Base-by-base conservation (phyloP, 2,113 vertebrate genomes). In the Acanthisitta chloris region DNA sequence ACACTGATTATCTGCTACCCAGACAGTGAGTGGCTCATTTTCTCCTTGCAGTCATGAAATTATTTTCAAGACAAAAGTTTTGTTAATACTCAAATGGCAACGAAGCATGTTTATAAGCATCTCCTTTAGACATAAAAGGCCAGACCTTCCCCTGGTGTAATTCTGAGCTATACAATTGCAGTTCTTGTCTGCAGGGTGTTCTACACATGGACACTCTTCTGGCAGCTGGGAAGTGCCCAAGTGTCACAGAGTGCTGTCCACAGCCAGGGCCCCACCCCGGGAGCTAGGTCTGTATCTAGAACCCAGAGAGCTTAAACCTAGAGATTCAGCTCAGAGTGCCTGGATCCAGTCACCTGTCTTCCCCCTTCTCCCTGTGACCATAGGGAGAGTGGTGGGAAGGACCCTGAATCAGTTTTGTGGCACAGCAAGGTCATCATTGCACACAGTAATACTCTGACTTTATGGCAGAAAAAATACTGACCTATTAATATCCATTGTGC, bases 241-340 rank as follows among this genome's bases (percentile, higher is more conserved):
- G 19, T 57, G 62, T 43, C 58, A 36, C 62, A 65, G 23, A 13
- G 14, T 43, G 17, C 29, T 73, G 67, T 43, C 14, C 42, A 31
- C 42, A 38, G 49, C 40, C 55, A 64, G 55, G 9, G 23, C 38
- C 5, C 51, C 0, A 0, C 26, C 23, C 33, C 2, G 0, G 17
- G 45, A 45, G 11, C 77, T 77, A 64, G 3, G 3, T 51, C 49
- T 34, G 0, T 31, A 18, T 36, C 29, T 52, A 34, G 49, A 87
- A 33, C n/a, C 14, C 54, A 43, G 65, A 70, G 10, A 81, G n/a
- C 58, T 93, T 42, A 81, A 81, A 78, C 25, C 11, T 82, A 54
- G 70, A 74, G 34, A 66, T 42, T 42, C 61, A 51, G 51, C 43
- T 29, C 58, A 21, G 31, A 18, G 18, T n/a, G 20, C n/a, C 55